A percentile compares a stretch with the other conserved stretches of the same genome.
Conservation (phyloP, 2,113 vertebrate genomes). For the Upupa epops region DNA sequence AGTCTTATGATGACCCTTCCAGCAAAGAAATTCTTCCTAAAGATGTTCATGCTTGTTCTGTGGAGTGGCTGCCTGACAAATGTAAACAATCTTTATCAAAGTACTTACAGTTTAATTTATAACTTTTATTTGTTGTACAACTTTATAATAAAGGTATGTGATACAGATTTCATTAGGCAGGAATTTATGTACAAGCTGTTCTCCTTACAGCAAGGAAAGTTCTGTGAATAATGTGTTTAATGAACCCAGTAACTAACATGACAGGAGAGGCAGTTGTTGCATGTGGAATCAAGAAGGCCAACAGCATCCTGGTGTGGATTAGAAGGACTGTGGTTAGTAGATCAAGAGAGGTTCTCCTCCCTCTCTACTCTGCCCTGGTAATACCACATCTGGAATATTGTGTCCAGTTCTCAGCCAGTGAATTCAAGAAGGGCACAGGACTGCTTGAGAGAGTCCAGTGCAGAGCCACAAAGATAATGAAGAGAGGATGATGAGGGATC, state of each 20-base stretch:
- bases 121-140: not conserved
- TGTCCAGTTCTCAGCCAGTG: too few species aligned
- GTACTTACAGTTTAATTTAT: not conserved
- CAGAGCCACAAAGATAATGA: too few species aligned
- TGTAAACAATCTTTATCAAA: not conserved
- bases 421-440: too few species aligned
- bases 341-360: too few species aligned
- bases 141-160: not conserved
- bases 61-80: not conserved
- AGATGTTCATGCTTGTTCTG: not conserved
- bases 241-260: fast-evolving
- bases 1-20: too few species aligned
- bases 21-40: not conserved
- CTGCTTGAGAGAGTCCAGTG: too few species aligned
- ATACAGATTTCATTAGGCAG: not conserved
- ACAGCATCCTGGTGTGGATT: too few species aligned
- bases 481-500: too few species aligned
- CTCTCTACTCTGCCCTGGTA: too few species aligned
- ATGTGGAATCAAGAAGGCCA: not conserved
- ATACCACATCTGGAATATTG: too few species aligned
- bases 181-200: not conserved
- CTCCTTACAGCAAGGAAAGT: not conserved
- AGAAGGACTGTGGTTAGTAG: too few species aligned
- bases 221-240: not conserved
- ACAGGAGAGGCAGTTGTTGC: not conserved